Evolutionary conservation across 1,140 invertebrate genomes (phyloP).

Genomic region (Metopolophium dirhodum): DNA sequence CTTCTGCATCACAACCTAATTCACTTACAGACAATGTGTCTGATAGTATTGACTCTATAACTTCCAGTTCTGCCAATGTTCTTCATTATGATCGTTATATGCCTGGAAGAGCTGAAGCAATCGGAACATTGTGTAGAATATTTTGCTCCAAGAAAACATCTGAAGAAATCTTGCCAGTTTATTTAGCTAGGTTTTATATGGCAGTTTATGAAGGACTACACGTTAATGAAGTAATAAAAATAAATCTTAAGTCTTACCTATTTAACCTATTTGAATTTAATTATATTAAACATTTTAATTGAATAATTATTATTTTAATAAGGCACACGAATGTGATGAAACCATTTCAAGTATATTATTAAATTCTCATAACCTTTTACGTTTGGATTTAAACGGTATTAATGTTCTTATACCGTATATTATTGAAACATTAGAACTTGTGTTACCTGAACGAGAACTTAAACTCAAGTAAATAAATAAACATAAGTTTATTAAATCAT

Average conservation of each 20-base stretch:
- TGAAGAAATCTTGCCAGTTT: constrained; percentile 92
- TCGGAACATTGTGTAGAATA: constrained; percentile 92
- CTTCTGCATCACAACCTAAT: constrained; percentile 60
- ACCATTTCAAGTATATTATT: constrained; percentile 80
- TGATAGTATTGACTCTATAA: constrained; percentile 54
- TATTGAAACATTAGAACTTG: constrained; percentile 85
- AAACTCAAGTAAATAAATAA: constrained; percentile 63
- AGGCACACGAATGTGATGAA: constrained; percentile 72
- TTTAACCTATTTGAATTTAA: neutral
- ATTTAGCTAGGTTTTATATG: constrained; percentile 93
- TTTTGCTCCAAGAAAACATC: constrained; percentile 96
- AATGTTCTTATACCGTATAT: constrained; percentile 88
- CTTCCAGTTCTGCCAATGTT: constrained; percentile 57
- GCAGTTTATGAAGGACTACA: constrained; percentile 87
- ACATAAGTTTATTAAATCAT: neutral
- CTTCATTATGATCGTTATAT: constrained; percentile 72
- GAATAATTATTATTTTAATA: constrained; percentile 29
- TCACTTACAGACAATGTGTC: constrained; percentile 60
- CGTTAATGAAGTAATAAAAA: constrained; percentile 65
- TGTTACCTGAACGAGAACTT: constrained; percentile 80
- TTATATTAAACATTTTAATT: constrained; percentile 8
- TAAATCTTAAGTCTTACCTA: neutral
- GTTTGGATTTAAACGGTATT: constrained; percentile 92
- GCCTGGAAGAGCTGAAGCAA: constrained; percentile 90
- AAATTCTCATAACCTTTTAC: constrained; percentile 81